Evolutionary conservation across 2,797 vertebrate species (phyloP).

Genomic region (Poecilia picta): DNA sequence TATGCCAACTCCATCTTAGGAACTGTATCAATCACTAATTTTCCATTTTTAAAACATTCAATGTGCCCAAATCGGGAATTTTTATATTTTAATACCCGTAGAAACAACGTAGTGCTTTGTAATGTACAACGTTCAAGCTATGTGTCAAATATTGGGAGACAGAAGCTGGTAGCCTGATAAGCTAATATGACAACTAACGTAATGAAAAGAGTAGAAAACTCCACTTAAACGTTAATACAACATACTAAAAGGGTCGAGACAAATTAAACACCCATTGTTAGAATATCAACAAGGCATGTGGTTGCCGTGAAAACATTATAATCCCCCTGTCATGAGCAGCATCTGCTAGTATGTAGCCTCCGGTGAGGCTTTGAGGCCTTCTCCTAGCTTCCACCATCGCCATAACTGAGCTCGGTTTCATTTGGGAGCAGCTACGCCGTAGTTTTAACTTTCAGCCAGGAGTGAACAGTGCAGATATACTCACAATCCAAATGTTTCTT

Average conservation of each 20-base stretch:
- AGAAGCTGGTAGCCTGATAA: conserved; percentile 39
- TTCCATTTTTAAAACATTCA: neutral
- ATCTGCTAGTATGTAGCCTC: conserved; percentile 55
- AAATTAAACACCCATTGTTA: neutral
- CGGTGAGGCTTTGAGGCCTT: conserved; percentile 71
- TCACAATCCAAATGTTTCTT: conserved; percentile 95
- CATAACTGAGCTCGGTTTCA: conserved; percentile 37
- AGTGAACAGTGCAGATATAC: conserved; percentile 64
- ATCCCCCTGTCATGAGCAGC: conserved; percentile 48
- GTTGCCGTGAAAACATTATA: conserved; percentile 31
- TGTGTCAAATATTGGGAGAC: conserved; percentile 18
- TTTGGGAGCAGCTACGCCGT: neutral
- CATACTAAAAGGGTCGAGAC: neutral
- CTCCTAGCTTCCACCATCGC: conserved; percentile 42
- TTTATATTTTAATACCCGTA: neutral
- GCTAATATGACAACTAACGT: conserved; percentile 41
- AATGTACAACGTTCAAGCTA: conserved; percentile 13
- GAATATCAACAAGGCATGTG: conserved; percentile 17
- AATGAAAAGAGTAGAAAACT: neutral
- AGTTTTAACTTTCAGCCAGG: neutral
- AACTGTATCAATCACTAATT: neutral
- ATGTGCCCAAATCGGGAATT: neutral
- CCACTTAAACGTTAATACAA: neutral
- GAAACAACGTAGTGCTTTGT: neutral
- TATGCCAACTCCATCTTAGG: neutral